A percentile compares a stretch with the other conserved stretches of the same genome.
These are phyloP conservation scores for Hypomecis atomaria DNA, from an alignment of 2,888 invertebrate species.

Conservation along the genomic window DNA sequence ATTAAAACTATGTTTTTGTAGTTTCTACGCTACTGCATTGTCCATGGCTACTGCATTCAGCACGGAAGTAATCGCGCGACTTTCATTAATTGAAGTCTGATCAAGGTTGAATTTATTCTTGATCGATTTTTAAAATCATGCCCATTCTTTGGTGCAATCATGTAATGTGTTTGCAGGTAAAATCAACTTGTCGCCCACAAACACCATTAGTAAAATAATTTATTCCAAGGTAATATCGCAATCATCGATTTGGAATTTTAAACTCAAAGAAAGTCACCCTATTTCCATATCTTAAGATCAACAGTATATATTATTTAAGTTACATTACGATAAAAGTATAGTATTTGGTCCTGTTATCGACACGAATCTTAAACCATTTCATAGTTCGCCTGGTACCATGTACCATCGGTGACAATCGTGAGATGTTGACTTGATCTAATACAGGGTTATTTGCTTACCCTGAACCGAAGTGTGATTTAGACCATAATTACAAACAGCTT, in stretches of 20 bases:
- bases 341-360: no score
- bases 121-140: conserved; percentile 4
- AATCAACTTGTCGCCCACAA: not conserved
- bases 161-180: not conserved
- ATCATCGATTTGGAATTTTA: not conserved
- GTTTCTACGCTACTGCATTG: not conserved
- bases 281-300: no score
- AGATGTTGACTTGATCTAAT: no score
- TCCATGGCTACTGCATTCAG: not conserved
- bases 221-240: not conserved
- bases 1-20: not conserved
- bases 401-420: no score
- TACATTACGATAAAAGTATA: no score
- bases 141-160: not conserved
- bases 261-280: no score
- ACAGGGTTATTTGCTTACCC: no score
- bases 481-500: no score
- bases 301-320: no score
- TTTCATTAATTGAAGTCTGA: conserved; percentile 11
- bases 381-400: no score
- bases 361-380: no score
- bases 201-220: not conserved
- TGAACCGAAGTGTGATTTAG: no score
- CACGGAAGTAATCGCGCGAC: not conserved
- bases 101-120: conserved; percentile 1